These are phyloP conservation scores for Haemorhous mexicanus DNA, from an alignment of 2,113 vertebrate genomes.

Conservation along the genomic window DNA sequence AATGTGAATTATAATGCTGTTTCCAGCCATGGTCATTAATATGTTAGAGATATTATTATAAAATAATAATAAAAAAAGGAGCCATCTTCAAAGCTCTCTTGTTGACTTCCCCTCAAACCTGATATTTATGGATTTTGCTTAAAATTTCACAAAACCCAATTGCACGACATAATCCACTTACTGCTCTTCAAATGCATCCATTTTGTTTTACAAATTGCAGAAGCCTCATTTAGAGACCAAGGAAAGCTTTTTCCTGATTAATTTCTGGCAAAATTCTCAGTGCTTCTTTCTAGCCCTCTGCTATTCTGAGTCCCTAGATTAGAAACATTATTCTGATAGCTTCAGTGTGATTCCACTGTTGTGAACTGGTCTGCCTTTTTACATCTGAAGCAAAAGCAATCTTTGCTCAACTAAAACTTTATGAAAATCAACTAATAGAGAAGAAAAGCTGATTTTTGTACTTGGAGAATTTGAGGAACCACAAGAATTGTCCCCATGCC, in stretches of 20 bases:
- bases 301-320: background rate
- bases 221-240: background rate
- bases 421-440: background rate
- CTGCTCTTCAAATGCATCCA: background rate
- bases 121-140: background rate
- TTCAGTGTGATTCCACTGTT: background rate
- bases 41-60: background rate
- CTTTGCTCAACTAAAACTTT: background rate
- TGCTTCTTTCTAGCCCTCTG: background rate
- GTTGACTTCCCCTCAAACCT: background rate
- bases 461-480: background rate
- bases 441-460: conserved; percentile 9
- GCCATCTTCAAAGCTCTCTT: background rate
- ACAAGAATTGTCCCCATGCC: background rate
- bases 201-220: conserved; percentile 9
- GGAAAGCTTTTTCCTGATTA: background rate
- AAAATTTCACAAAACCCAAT: background rate
- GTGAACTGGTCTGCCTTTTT: conserved; percentile 21
- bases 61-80: background rate
- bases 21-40: background rate
- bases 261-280: background rate
- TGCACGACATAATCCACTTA: background rate
- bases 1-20: background rate
- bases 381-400: conserved; percentile 28
- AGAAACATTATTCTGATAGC: background rate